A percentile compares a stretch with the other conserved stretches of the same genome.
Evolutionary conservation across 2,797 vertebrate species (phyloP).

Genomic region (Danio kyathit): DNA sequence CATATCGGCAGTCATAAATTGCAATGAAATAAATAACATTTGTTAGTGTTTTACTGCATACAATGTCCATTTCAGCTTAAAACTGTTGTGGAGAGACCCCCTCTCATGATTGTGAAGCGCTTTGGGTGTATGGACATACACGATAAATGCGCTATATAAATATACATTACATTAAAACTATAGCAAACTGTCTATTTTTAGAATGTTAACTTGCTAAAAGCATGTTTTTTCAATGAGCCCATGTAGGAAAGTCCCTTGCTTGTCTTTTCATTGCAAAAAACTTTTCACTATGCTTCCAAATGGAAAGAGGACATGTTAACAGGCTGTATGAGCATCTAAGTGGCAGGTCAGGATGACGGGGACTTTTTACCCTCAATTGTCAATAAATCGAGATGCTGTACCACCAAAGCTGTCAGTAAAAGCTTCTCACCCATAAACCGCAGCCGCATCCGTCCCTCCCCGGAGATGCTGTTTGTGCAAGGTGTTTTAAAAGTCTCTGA

Average conservation of each 20-base stretch:
- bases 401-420: slow-evolving; percentile 17
- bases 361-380: neutral
- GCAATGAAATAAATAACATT: no score
- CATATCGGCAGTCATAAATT: no score
- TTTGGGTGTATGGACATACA: no score
- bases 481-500: slow-evolving; percentile 27
- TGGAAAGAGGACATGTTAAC: neutral
- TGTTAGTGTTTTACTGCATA: no score
- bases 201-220: no score
- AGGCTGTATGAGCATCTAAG: slow-evolving; percentile 13
- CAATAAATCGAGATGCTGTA: neutral
- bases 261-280: neutral
- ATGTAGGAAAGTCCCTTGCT: neutral
- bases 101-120: no score
- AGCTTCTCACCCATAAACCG: slow-evolving; percentile 7
- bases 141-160: no score
- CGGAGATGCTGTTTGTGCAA: neutral
- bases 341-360: neutral
- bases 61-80: no score
- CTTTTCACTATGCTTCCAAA: neutral
- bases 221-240: no score
- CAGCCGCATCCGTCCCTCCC: neutral
- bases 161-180: no score
- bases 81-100: no score
- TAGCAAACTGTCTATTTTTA: no score